Evolutionary conservation across 2,888 invertebrate genomes (phyloP), one percentile per base, ranked within the genome.

Genomic region (Drosophila atripex): DNA sequence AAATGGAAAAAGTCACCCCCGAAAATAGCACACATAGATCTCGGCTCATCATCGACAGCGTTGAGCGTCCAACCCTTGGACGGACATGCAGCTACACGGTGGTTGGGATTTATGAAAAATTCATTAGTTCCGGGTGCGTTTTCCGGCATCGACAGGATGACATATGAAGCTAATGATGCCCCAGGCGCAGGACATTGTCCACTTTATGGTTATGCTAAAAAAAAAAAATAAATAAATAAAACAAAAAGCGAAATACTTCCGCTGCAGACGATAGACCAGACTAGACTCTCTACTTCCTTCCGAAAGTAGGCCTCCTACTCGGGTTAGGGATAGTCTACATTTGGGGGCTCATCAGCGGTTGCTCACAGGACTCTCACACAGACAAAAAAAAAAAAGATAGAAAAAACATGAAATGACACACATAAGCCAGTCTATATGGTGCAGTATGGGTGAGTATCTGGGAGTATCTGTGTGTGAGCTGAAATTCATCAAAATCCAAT

Each of bases 401-500:
- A 9, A 35, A 35, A 52, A 54, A 23, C 14, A 28, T 1, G 4
- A 23, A 21, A 9, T 23, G 11, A 23, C 50, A 38, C 50, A 51
- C 63, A 43, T 56, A 56, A 12, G 32, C 32, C 32, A 35, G 14
- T 50, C 57, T 16, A n/a, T 47, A 43, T 30, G 28, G 9, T 9
- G 9, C 7, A 49, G 47, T 45, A 35, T 46, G 25, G 28, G 45
- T 43, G 18, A 45, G 46, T 18, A 18, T 18, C 18, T 51, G 21
- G 32, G 60, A 11, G 35, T 39, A 32, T 38, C 9, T 51, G 55
- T 51, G 55, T 51, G 58, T 43, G 64, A 73, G 72, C 65, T 57
- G 84, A 85, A 87, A 87, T 87, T 83, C 83, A 86, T 86, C 86
- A 88, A 86, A 86, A 86, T 86, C 86, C 87, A 88, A 86, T 86